phyloP scores from a whole-genome alignment of 2,113 vertebrate genomes.

The Heterochromis multidens region DNA sequence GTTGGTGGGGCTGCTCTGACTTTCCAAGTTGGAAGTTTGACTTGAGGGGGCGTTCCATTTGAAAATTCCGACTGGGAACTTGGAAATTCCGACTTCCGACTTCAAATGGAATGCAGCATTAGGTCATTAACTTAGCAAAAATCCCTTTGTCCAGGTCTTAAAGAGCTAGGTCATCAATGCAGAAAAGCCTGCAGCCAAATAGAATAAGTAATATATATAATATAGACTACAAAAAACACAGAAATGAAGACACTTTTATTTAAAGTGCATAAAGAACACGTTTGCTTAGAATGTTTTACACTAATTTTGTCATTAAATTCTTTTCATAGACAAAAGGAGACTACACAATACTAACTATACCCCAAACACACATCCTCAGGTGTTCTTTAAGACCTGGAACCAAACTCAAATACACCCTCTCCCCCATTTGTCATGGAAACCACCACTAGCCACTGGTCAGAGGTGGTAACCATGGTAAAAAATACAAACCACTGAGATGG shows the following conservation, averaged over 20 bases:
- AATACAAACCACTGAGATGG: constrained; percentile 82
- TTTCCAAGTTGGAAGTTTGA: too few relatives aligned
- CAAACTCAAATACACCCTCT: neutral
- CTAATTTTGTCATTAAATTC: neutral
- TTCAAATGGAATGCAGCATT: too few relatives aligned
- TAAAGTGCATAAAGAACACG: neutral
- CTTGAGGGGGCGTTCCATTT: too few relatives aligned
- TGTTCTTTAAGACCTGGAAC: constrained; percentile 46
- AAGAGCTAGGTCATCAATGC: constrained; percentile 16
- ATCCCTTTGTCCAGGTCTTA: constrained; percentile 22
- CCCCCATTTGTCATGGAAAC: constrained; percentile 37
- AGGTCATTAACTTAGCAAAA: neutral
- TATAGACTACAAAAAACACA: neutral
- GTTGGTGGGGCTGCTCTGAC: too few relatives aligned
- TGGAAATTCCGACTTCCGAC: too few relatives aligned
- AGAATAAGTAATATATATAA: neutral
- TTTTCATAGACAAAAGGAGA: neutral
- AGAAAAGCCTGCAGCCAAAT: neutral
- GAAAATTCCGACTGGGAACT: too few relatives aligned
- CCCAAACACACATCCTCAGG: neutral
- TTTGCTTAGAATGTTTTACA: neutral
- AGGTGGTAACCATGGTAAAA: constrained; percentile 57
- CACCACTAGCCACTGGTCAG: constrained; percentile 56
- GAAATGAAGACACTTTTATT: neutral
- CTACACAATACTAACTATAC: neutral